Evolutionary conservation across 2,113 vertebrate genomes (phyloP).

Genomic region (Lycaon pictus): DNA sequence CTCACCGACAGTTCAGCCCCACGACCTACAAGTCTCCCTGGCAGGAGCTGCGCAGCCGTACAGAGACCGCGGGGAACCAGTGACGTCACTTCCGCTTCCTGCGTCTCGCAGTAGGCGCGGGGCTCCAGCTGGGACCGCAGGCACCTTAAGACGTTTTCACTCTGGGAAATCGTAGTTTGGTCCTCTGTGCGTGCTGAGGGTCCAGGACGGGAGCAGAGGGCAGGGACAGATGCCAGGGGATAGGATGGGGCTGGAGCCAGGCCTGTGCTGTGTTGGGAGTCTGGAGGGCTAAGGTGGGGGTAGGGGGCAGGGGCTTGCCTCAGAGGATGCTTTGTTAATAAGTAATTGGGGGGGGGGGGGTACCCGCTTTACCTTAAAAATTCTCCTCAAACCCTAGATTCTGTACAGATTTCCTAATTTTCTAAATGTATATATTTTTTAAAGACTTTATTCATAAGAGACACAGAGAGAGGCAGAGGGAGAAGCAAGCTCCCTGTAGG

Average conservation of each 20-base stretch:
- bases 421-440: not conserved
- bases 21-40: fast-evolving
- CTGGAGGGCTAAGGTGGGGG: not conserved
- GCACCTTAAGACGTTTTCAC: fast-evolving
- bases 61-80: fast-evolving
- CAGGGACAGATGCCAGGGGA: fast-evolving
- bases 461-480: too few species aligned
- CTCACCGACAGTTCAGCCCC: fast-evolving
- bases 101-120: fast-evolving
- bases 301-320: too few species aligned
- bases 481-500: too few species aligned
- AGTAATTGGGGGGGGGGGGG: not conserved
- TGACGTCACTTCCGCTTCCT: not conserved
- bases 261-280: not conserved
- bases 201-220: fast-evolving
- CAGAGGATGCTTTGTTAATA: not conserved
- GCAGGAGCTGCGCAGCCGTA: fast-evolving
- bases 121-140: fast-evolving
- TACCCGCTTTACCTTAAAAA: not conserved
- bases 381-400: not conserved
- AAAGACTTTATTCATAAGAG: too few species aligned
- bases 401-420: not conserved
- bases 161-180: fast-evolving
- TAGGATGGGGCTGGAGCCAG: too few species aligned
- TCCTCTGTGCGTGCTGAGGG: fast-evolving